Evolutionary conservation across 2,797 vertebrate genomes (phyloP).

Genomic region (Muraenolepis orangiensis): DNA sequence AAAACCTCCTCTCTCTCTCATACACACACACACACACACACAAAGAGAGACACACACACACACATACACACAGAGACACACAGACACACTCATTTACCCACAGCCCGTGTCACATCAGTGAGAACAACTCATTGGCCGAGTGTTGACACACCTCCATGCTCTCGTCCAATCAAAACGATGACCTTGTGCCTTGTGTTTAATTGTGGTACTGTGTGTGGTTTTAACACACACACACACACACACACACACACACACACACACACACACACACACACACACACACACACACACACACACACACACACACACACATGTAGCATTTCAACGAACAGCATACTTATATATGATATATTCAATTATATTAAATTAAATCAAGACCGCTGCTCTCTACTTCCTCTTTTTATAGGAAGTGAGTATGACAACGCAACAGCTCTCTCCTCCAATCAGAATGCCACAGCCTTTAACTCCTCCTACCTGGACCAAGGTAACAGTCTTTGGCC

Average conservation of each 20-base stretch:
- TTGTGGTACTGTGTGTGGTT: no score
- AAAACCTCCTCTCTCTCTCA: not conserved
- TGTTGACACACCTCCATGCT: no score
- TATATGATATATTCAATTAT: no score
- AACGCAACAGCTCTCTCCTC: not conserved
- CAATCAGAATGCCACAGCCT: not conserved
- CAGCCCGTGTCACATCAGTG: not conserved
- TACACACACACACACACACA: not conserved
- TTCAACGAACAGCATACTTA: no score
- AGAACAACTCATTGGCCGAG: not conserved
- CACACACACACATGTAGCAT: no score
- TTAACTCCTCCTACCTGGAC: constrained; percentile 1
- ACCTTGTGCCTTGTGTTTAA: not conserved
- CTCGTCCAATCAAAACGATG: not conserved
- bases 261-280: no score
- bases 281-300: no score
- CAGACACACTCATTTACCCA: not conserved
- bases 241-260: no score
- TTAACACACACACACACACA: no score
- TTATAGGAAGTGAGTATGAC: not conserved
- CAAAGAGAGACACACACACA: not conserved
- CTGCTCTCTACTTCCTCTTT: constrained; percentile 18
- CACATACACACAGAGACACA: not conserved
- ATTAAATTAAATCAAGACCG: not conserved
- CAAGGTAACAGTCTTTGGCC: not conserved